Evolutionary conservation across 2,113 vertebrate genomes (phyloP).

Genomic region (Glaucidium brasilianum): DNA sequence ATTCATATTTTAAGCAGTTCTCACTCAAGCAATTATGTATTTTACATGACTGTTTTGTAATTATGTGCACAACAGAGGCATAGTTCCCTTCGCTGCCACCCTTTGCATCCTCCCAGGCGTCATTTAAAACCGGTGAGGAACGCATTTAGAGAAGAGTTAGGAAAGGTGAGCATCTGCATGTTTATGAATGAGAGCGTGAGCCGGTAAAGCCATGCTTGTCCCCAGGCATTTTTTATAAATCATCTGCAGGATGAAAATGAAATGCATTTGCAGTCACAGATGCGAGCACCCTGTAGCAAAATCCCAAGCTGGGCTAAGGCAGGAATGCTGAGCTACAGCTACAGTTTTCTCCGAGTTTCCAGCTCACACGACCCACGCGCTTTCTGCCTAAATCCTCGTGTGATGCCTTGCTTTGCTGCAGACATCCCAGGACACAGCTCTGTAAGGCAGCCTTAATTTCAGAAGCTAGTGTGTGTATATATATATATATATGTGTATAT

Average conservation of each 20-base stretch:
- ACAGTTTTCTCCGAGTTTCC: not conserved
- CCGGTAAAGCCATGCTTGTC: rapidly evolving
- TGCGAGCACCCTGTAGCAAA: rapidly evolving
- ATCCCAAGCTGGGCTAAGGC: not conserved
- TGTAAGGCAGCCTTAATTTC: not conserved
- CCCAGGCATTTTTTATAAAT: not conserved
- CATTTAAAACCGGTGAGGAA: not conserved
- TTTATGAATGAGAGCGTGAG: not conserved
- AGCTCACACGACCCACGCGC: rapidly evolving
- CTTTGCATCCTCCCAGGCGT: not conserved
- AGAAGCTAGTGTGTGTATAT: not conserved
- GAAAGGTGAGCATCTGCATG: not conserved
- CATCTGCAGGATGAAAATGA: not conserved
- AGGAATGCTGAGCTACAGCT: not conserved
- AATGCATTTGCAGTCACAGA: rapidly evolving
- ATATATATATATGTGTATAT: rapidly evolving
- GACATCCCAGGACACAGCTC: not conserved
- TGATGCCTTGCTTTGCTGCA: not conserved
- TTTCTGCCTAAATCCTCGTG: not conserved
- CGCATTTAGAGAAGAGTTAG: not conserved
- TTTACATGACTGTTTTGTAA: not conserved
- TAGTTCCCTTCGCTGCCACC: not conserved
- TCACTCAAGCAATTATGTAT: not conserved
- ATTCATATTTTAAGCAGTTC: not conserved
- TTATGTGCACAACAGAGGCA: not conserved